Evolutionary conservation across 2,797 vertebrate species (phyloP), one percentile per base, ranked within the genome.

Genomic region (Acropternis orthonyx): DNA sequence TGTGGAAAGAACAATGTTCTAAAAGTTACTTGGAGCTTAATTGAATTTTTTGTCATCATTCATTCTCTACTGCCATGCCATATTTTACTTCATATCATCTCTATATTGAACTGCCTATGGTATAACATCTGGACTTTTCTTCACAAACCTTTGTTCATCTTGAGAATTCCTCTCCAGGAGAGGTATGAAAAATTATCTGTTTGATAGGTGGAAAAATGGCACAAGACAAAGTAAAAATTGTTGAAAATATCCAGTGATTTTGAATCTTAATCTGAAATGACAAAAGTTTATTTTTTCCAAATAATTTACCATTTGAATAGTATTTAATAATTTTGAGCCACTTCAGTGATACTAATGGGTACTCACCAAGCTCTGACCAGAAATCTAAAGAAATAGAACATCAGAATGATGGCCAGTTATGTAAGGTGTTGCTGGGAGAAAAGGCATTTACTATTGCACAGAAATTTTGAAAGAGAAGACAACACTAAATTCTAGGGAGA

Each of bases 41-140:
- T 95, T 87, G 85, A 76, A 76, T 92, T 88, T 81, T 58, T 56
- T 86, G 19, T 10, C 46, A 65, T 85, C 62, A 58, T 83, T 93
- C 34, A 61, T 89, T 77, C 56, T 49, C 18, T 86, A 68, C 17
- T 85, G 36, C 28, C 26, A n/a, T 86, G 32, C 10, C 16, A 36
- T 78, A 90, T 71, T 92, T 94, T 49, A 74, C 6, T 63, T 63
- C 48, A 67, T 61, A 72, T 18, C 10, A 44, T 86, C 14, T 61
- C 30, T 78, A 2, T n/a, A 23, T 30, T 81, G 41, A 88, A 48
- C 32, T 78, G 32, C 22, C 37, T 86, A 7, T 34, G 17, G 61
- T 80, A 90, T 80, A 71, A 56, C 21, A 67, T 44, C 30, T 34
- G 21, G 32, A 7, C 15, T 88, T 74, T 69, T 85, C n/a, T 89